Evolutionary conservation across 2,888 invertebrate genomes (phyloP), one percentile per base, ranked within the genome.

Genomic region (Malthinus seriepunctatus): DNA sequence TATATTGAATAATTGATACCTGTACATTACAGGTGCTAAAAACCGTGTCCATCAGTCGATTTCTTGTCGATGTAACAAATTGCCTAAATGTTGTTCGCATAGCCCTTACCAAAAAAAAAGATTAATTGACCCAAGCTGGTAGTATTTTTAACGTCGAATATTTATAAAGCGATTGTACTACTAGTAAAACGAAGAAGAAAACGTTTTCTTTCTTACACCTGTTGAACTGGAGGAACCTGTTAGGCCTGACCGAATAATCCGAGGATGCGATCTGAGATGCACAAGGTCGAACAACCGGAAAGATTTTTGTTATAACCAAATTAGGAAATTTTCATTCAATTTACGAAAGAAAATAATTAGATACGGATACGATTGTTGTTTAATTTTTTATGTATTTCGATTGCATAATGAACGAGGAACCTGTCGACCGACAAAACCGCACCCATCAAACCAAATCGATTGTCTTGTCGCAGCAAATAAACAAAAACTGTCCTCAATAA

Each of bases 221-320:
- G 72, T 72, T 72, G 68, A 70, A 72, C 71, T 71, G 71, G 71
- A 68, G 70, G 69, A 72, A 72, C 72, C 71, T 72, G 72, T 72
- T 68, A 69, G 65, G 65, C 54, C 54, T 68, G 67, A 68, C 67
- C 67, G 66, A 68, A 68, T 68, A 66, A 67, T 66, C 65, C 62
- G 65, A 60, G 58, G 64, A 63, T 60, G 59, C 61, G 62, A 66
- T 65, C 63, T 53, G 57, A 45, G 64, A 61, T 63, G 65, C 61
- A 57, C 67, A 67, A 67, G 67, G 67, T 65, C 67, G 63, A 47
- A 47, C 38, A 53, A 42, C 39, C 39, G 32, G 49, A 45, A 50
- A 54, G 51, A 53, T 48, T 62, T 55, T 42, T 42, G 39, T 42
- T 42, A 50, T 59, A 46, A 49, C 45, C 54, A 51, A 39, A 32